Evolutionary conservation across 2,888 invertebrate genomes (phyloP).

Genomic region (Disparrhopalites patrizii): DNA sequence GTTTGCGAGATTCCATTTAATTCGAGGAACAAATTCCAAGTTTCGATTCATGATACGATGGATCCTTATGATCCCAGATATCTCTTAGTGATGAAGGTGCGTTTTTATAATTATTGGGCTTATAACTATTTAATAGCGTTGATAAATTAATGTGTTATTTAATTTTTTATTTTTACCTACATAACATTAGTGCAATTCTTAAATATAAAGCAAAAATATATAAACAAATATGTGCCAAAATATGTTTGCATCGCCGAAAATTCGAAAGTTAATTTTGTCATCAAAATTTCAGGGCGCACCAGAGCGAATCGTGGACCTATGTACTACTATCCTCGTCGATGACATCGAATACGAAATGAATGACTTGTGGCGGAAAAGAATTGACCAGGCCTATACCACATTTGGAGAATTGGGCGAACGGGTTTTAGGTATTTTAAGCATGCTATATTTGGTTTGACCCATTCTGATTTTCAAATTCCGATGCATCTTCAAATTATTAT

Average conservation of each 20-base stretch:
- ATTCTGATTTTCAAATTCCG: no score
- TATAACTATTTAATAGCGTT: no score
- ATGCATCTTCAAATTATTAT: no score
- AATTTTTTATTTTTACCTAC: no score
- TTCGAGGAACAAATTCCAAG: constrained; percentile 45
- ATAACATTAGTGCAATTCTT: neutral
- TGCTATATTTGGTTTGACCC: no score
- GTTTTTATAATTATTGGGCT: no score
- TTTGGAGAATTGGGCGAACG: constrained; percentile 81
- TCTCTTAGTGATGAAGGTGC: constrained; percentile 63
- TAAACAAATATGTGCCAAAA: no score
- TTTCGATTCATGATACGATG: constrained; percentile 49
- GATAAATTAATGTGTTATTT: no score
- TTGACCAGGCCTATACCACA: constrained; percentile 67
- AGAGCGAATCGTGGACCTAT: constrained; percentile 64
- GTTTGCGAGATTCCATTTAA: constrained; percentile 44
- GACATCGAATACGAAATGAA: constrained; percentile 57
- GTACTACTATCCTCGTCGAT: constrained; percentile 58
- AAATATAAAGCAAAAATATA: neutral
- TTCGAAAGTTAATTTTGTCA: no score
- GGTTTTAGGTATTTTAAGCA: constrained; percentile 59
- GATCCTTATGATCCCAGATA: constrained; percentile 56
- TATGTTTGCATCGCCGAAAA: no score
- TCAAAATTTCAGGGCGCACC: constrained; percentile 60
- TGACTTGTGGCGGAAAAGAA: constrained; percentile 56